Evolutionary conservation across 2,113 vertebrate genomes (phyloP), one percentile per base, ranked within the genome.

Genomic region (Gadus macrocephalus): DNA sequence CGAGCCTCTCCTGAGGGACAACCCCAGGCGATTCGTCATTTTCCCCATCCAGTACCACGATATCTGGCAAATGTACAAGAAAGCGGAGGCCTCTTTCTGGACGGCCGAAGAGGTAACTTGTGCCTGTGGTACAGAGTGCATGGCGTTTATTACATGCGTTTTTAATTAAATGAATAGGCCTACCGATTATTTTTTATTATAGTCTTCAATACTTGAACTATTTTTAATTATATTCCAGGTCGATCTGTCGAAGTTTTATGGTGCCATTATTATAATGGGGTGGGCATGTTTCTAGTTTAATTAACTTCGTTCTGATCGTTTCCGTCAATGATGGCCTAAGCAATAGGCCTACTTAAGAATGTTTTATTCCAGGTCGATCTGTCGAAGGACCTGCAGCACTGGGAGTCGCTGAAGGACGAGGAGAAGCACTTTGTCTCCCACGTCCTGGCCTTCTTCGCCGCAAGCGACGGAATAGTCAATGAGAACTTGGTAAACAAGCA

Each of bases 1-100:
- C 1, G 96, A 99, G 67, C 97, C 96, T 0, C 93, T 99, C 5
- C 85, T 99, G 77, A 93, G 89, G 78, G 96, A 98, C 0, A 98
- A 98, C 79, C 95, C 95, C 0, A 86, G 89, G 0, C 94, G 97
- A 14, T 99, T 99, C 35, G 96, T 99, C 68, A 70, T 99, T 72
- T 98, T 99, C 70, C 97, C 96, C 3, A 98, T 99, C 76, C 81
- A 97, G 74, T 99, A 98, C 78, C 96, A 97, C 22, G 96, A 99
- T 53, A 97, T 98, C 72, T 99, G 97, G 97, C 94, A 94, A 88
- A 99, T 99, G 97, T 99, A 99, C 85, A 99, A 99, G 92, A 99
- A 99, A 69, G 97, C 97, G 0, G 96, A 98, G 82, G 96, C 97
- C 0, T 98, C 97, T 0, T 98, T 98, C 66, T 99, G 97, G 97